phyloP scores from a whole-genome alignment of 2,797 vertebrate genomes.

The Pangasius sanitwongsei region DNA sequence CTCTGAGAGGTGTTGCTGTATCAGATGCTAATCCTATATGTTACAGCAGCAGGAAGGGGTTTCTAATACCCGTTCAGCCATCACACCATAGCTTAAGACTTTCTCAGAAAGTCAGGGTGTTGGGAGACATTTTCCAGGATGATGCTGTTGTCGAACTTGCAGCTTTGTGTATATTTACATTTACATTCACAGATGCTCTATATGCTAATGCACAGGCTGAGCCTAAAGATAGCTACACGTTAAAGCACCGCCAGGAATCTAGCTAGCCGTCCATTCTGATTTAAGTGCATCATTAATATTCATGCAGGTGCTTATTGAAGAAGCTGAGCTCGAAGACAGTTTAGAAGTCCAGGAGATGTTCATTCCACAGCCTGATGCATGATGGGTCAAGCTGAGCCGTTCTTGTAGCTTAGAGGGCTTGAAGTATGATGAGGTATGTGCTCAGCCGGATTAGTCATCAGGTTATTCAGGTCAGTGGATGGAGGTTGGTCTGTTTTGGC shows the following conservation, averaged over 20 bases:
- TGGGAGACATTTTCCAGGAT: not conserved
- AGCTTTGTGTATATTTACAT: not conserved
- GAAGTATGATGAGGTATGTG: not conserved
- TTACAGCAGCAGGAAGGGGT: not conserved
- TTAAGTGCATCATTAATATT: not conserved
- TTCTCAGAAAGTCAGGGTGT: conserved; percentile 5
- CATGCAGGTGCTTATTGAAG: not conserved
- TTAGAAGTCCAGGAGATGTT: not conserved
- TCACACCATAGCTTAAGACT: conserved; percentile 1
- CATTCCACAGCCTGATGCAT: not conserved
- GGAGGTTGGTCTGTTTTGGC: not conserved
- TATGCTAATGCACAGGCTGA: not conserved
- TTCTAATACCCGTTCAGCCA: not conserved
- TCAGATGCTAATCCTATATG: conserved; percentile 9
- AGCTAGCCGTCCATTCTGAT: not conserved
- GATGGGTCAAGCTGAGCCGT: not conserved
- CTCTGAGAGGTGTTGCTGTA: conserved; percentile 4
- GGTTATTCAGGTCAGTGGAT: not conserved
- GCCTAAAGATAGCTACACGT: not conserved
- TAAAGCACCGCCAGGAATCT: not conserved
- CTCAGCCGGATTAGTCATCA: not conserved
- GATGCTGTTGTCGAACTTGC: not conserved
- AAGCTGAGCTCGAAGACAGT: not conserved
- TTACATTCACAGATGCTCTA: not conserved
- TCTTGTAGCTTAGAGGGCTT: not conserved